Conservation (phyloP, 2,888 invertebrate genomes). For the Platycheirus albimanus region DNA sequence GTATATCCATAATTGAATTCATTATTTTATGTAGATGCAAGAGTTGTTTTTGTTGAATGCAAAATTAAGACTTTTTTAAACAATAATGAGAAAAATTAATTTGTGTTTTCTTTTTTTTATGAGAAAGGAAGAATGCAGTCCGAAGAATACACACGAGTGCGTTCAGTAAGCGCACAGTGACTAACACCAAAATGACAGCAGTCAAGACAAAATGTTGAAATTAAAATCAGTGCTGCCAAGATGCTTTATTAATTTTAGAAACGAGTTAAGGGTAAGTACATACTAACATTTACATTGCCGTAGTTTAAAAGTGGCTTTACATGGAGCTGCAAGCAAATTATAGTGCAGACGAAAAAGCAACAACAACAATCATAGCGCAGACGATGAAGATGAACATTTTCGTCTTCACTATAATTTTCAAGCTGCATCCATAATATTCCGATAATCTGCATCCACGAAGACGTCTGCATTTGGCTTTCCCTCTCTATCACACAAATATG, state of each 20-base stretch:
- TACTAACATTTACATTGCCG: too few relatives aligned
- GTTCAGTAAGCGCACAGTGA: constrained; percentile 61
- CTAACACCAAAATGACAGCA: constrained; percentile 56
- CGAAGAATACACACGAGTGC: constrained; percentile 56
- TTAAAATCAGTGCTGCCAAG: constrained; percentile 53
- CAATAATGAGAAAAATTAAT: constrained; percentile 73
- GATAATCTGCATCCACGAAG: too few relatives aligned
- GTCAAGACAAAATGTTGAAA: constrained; percentile 6
- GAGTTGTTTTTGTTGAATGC: constrained; percentile 55
- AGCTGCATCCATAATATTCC: too few relatives aligned
- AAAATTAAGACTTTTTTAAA: constrained; percentile 64
- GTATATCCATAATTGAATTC: constrained; percentile 54
- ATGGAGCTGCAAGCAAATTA: too few relatives aligned
- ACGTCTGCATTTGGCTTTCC: too few relatives aligned
- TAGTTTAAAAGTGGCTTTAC: too few relatives aligned
- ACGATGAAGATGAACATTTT: too few relatives aligned
- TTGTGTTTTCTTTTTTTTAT: constrained; percentile 72
- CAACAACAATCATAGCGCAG: too few relatives aligned
- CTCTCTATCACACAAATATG: too few relatives aligned
- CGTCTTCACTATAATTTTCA: too few relatives aligned
- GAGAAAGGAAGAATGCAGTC: constrained; percentile 73
- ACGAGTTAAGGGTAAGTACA: not conserved
- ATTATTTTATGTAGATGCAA: constrained; percentile 44
- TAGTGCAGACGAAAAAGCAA: too few relatives aligned
- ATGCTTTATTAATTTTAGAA: not conserved